Evolutionary conservation across 1,140 invertebrate genomes (phyloP), one percentile per base, ranked within the genome.

Genomic region (Cyrtorhinus lividipennis): DNA sequence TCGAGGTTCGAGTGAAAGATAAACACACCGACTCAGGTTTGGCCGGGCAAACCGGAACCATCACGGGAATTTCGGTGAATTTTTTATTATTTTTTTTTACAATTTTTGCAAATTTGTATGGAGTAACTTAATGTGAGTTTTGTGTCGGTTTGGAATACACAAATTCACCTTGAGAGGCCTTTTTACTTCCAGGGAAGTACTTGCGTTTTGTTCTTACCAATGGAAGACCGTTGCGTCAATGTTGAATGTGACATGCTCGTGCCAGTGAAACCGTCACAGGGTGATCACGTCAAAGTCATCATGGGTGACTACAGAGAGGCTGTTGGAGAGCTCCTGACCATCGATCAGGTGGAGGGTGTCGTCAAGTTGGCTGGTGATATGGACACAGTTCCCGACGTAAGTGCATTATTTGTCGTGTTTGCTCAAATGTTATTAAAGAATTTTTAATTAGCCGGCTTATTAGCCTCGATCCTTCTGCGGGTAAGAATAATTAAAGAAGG

Each of bases 251-350:
- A 94, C 66, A 83, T 92, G 72, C 72, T 98, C 65, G 90, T 93
- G 70, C 95, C 95, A 13, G 86, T 96, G 0, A 78, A 83, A 60
- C 95, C 95, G 10, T 79, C 83, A 63, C 80, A 82, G 60, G 85
- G 85, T 18, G 91, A 98, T 72, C 80, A 79, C 67, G 90, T 95
- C n/a, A 95, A 95, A 75, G 90, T 98, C 2, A 92, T 67, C 26
- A 15, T 59, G 23, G 93, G 92, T n/a, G 90, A 95, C 60, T 84
- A 93, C 64, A 79, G 91, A 59, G 95, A 98, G 73, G 80, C 84
- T 13, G 86, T 86, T 2, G 95, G 95, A 0, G 80, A 80, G 44
- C 76, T 98, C 18, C 77, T 96, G 2, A 91, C 88, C 2, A 91
- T 94, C 64, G 93, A 96, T 68, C 80, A 81, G 44, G 77, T 80